Evolutionary conservation across 2,888 invertebrate genomes (phyloP).

Genomic region (Epicampocera succincta): DNA sequence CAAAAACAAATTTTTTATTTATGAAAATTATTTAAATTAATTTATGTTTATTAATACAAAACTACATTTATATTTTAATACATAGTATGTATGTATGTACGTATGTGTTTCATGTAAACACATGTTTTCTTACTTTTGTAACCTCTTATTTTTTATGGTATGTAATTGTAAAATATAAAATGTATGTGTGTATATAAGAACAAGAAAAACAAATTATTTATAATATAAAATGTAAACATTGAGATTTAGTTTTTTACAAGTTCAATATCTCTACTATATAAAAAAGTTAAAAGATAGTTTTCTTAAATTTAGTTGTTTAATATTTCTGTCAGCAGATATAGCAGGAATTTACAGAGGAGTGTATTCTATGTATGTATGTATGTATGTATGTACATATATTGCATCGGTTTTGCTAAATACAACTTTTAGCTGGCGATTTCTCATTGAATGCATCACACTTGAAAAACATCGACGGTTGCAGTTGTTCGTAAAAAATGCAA

Average conservation of each 20-base stretch:
- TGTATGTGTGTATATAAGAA: constrained; percentile 49
- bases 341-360: too few species aligned
- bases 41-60: constrained; percentile 39
- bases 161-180: constrained; percentile 49
- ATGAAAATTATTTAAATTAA: constrained; percentile 5
- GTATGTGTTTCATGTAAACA: constrained; percentile 34
- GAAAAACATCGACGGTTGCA: too few species aligned
- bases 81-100: too few species aligned
- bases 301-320: constrained; percentile 1
- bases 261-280: constrained; percentile 29
- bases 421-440: too few species aligned
- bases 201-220: constrained; percentile 26
- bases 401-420: too few species aligned
- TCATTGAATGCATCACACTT: too few species aligned
- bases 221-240: constrained; percentile 9
- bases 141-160: constrained; percentile 20
- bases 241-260: constrained; percentile 11
- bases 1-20: neutral
- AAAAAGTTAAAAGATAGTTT: neutral
- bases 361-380: too few species aligned
- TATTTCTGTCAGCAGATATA: neutral
- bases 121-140: neutral
- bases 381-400: too few species aligned
- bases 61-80: constrained; percentile 39
- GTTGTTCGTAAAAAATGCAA: too few species aligned